Evolutionary conservation across 2,888 invertebrate genomes (phyloP).

Genomic region (Eustalomyia histrio): DNA sequence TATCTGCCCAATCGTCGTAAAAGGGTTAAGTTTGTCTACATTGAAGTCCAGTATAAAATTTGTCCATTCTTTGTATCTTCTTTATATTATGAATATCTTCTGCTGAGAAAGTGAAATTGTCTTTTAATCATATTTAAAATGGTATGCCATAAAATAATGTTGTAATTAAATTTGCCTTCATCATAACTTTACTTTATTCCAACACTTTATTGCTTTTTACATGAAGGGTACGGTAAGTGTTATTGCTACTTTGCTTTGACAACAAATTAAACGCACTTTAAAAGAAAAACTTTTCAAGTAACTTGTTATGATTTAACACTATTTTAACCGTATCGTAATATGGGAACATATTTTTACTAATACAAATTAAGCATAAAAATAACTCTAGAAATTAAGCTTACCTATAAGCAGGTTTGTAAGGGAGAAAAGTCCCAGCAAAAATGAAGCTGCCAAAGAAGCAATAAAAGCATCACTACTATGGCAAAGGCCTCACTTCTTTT

Average conservation of each 20-base stretch:
- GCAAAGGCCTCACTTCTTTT: too few species aligned
- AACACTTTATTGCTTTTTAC: not conserved
- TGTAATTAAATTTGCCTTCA: slow-evolving; percentile 27
- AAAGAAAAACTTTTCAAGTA: not conserved
- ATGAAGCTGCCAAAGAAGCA: too few species aligned
- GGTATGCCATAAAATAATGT: slow-evolving; percentile 35
- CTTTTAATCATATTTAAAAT: slow-evolving; percentile 40
- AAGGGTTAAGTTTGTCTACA: not conserved
- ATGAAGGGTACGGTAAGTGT: not conserved
- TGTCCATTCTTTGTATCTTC: not conserved
- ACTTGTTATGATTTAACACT: not conserved
- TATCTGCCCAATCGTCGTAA: too few species aligned
- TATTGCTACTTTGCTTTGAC: slow-evolving; percentile 2
- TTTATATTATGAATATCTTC: not conserved
- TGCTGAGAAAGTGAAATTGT: slow-evolving; percentile 6
- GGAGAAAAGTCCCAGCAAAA: too few species aligned
- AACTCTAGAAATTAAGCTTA: too few species aligned
- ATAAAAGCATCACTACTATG: too few species aligned
- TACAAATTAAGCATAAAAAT: too few species aligned
- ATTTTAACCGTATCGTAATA: not conserved
- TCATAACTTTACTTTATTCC: slow-evolving; percentile 20
- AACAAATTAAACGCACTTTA: slow-evolving; percentile 13
- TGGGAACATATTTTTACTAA: too few species aligned
- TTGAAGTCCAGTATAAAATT: not conserved
- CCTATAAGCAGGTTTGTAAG: too few species aligned